phyloP scores from a whole-genome alignment of 2,113 vertebrate species.

The Ivindomyrus marchei region DNA sequence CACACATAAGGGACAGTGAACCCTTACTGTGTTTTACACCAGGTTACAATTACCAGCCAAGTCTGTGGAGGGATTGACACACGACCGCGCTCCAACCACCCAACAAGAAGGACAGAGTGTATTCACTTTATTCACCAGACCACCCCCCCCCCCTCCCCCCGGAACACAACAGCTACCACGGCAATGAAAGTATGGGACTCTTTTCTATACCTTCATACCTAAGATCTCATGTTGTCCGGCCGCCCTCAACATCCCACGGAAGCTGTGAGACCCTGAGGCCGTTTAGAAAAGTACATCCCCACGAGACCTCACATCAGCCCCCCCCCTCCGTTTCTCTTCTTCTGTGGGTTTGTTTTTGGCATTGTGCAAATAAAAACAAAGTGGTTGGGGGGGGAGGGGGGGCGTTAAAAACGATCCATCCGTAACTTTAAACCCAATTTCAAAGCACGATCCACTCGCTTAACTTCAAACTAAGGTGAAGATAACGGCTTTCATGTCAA shows the following conservation, averaged over 20 bases:
- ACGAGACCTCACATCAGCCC: background rate
- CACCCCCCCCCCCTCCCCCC: background rate
- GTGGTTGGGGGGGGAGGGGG: constrained; percentile 4
- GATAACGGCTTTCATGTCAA: constrained; percentile 11
- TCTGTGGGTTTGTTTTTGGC: constrained; percentile 53
- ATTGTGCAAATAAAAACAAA: constrained; percentile 47
- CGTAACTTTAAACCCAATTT: constrained; percentile 1
- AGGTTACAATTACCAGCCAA: background rate
- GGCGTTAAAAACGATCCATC: constrained; percentile 3
- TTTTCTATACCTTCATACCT: background rate
- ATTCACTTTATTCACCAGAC: background rate
- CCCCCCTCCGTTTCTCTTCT: constrained; percentile 27
- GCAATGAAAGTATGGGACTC: background rate
- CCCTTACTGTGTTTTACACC: background rate
- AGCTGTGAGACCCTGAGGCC: background rate
- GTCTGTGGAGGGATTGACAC: background rate
- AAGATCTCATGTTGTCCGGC: background rate
- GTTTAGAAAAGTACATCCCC: background rate
- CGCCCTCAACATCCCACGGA: background rate
- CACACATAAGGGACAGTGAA: background rate
- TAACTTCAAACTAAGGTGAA: constrained; percentile 8
- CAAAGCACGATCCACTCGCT: constrained; percentile 9
- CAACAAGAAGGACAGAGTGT: background rate
- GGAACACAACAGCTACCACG: background rate
- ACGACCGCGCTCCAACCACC: background rate